A percentile compares a stretch with the other conserved stretches of the same genome.
Conservation (phyloP, 1,140 invertebrate genomes). For the Achroia grisella region DNA sequence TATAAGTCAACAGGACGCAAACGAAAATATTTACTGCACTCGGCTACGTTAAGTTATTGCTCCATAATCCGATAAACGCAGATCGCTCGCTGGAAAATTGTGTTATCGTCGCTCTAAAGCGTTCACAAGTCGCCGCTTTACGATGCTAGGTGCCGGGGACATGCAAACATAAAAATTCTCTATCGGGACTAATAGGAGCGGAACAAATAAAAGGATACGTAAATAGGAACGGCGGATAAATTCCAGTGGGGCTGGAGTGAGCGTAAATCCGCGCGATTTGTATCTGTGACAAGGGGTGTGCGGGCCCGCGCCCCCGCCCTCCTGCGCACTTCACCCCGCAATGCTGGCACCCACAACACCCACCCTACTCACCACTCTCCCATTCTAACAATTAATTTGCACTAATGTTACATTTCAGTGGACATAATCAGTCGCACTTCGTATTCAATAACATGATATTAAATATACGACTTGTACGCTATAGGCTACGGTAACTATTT, state of each 20-base stretch:
- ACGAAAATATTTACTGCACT: conserved; percentile 61
- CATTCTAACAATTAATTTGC: conserved; percentile 57
- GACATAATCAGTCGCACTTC: background rate
- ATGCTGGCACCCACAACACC: no score
- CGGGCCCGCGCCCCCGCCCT: conserved; percentile 22
- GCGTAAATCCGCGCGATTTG: conserved; percentile 72
- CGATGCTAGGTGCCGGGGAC: conserved; percentile 57
- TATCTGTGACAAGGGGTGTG: conserved; percentile 64
- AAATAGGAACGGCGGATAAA: conserved; percentile 68
- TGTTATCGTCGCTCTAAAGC: conserved; percentile 65
- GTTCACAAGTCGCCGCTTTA: conserved; percentile 67
- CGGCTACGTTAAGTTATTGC: conserved; percentile 51
- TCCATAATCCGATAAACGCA: conserved; percentile 63
- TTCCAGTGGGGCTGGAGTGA: conserved; percentile 66
- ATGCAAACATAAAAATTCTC: conserved; percentile 73
- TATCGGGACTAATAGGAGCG: conserved; percentile 71
- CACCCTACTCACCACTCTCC: conserved; percentile 19
- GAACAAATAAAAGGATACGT: conserved; percentile 73
- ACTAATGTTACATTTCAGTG: conserved; percentile 5
- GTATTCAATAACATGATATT: no score
- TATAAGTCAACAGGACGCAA: conserved; percentile 37
- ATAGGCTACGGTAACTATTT: no score
- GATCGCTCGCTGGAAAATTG: conserved; percentile 60
- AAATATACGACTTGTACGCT: no score
- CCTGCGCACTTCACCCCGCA: conserved; percentile 7